Evolutionary conservation across 2,888 invertebrate genomes (phyloP).

Genomic region (Drosophila paramelanica): DNA sequence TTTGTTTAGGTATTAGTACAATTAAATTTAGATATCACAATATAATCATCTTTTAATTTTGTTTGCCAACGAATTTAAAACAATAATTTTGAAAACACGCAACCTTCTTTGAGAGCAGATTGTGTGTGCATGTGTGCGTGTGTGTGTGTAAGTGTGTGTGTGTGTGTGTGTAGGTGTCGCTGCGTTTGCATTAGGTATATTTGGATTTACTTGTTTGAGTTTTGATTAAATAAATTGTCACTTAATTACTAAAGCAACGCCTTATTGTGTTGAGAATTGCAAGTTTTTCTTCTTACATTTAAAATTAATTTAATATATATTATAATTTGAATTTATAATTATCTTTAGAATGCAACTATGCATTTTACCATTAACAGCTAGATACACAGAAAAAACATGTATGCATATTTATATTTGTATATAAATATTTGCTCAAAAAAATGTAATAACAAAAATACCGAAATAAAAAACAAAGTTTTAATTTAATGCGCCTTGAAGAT

Average conservation of each 20-base stretch:
- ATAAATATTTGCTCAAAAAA: constrained; percentile 11
- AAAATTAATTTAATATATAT: constrained; percentile 24
- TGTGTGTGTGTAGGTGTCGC: constrained; percentile 11
- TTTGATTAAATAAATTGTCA: constrained; percentile 40
- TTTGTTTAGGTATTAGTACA: constrained; percentile 43
- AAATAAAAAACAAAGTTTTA: constrained; percentile 16
- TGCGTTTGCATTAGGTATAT: constrained; percentile 11
- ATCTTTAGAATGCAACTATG: constrained; percentile 22
- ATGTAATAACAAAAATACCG: constrained; percentile 13
- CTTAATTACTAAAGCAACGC: constrained; percentile 31
- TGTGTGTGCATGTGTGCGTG: constrained; percentile 9
- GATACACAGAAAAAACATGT: constrained; percentile 9
- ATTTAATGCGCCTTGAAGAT: constrained; percentile 6
- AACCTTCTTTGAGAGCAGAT: constrained; percentile 3
- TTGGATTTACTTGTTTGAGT: constrained; percentile 32
- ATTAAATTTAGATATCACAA: constrained; percentile 75
- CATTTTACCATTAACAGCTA: constrained; percentile 31
- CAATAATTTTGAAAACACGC: constrained; percentile 16
- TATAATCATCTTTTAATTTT: constrained; percentile 69
- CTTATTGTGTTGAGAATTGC: constrained; percentile 26
- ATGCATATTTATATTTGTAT: not conserved
- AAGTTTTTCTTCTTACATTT: constrained; percentile 35
- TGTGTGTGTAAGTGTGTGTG: constrained; percentile 12
- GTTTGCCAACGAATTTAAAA: constrained; percentile 48
- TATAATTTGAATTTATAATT: constrained; percentile 22